Evolutionary conservation across 2,797 vertebrate species (phyloP), one percentile per base, ranked within the genome.

Genomic region (Characodon lateralis): DNA sequence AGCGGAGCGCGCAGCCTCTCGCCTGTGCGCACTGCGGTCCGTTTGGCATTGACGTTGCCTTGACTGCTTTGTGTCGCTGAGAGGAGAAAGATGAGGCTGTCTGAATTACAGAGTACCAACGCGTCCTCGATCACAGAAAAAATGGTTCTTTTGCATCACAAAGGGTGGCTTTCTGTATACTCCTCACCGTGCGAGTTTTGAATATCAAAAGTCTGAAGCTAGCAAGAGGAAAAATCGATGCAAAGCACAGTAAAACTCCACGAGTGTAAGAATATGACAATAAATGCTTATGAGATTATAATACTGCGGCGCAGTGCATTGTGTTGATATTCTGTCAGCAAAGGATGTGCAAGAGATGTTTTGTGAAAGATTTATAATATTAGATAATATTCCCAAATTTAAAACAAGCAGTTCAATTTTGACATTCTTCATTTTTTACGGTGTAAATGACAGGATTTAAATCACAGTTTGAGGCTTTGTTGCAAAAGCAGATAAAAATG

Each of bases 21-120:
- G 3, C 72, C 63, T 9, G 71, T 59, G 90, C 83, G 87, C 85
- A 59, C 83, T 75, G 71, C 71, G 53, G 82, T 78, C 68, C 22
- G 68, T 79, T 61, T 73, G 82, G 70, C 76, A 56, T 12, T 14
- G 65, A 66, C 35, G 13, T 71, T 53, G 76, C 71, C 5, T 70
- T 28, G 75, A 72, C 72, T 79, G 79, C 63, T 1, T 61, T 20
- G 69, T 9, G 78, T 79, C 69, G 35, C 61, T 39, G 18, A 41
- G 2, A 71, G 13, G 56, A 71, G 20, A 66, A 58, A 31, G 65
- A 43, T 6, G 72, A 59, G 71, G 78, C 39, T 79, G 78, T 72
- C 0, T 39, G 59, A 41, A n/a, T 6, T 14, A 16, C 51, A 31
- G 73, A 82, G 59, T 73, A 75, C 70, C 65, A 43, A 20, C 31